These are phyloP conservation scores for Antheraea assamensis DNA, from an alignment of 2,888 invertebrate genomes.

Conservation along the genomic window DNA sequence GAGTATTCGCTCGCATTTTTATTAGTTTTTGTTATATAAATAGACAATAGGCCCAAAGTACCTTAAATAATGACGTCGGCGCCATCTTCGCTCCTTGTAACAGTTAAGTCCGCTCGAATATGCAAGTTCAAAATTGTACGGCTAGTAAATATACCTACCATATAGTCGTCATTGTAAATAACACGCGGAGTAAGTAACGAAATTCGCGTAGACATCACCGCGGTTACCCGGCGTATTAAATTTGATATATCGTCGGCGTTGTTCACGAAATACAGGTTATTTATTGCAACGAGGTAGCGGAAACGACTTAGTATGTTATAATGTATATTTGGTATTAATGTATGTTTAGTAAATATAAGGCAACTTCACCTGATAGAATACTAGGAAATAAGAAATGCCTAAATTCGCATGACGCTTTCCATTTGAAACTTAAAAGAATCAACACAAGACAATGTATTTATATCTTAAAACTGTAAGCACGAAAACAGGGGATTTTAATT, in stretches of 20 bases:
- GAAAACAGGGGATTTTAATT: not conserved
- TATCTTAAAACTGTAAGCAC: not conserved
- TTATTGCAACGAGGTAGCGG: constrained; percentile 40
- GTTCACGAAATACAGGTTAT: constrained; percentile 51
- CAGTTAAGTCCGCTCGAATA: not conserved
- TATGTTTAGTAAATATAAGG: not conserved
- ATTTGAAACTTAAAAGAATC: no score
- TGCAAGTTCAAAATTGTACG: not conserved
- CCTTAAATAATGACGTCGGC: no score
- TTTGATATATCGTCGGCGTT: constrained; percentile 50
- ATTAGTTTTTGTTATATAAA: no score
- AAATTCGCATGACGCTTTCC: no score
- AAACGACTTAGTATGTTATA: constrained; percentile 19
- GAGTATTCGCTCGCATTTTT: no score
- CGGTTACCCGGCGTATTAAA: constrained; percentile 5
- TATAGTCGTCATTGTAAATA: not conserved
- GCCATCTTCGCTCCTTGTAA: not conserved
- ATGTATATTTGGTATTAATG: not conserved
- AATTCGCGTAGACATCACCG: constrained; percentile 4
- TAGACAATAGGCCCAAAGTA: no score
- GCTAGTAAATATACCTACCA: not conserved
- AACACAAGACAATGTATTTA: not conserved
- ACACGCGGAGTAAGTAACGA: not conserved
- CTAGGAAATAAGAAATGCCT: no score
- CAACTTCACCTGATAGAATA: not conserved